Evolutionary conservation across 2,888 invertebrate genomes (phyloP).

Genomic region (Ophion ellenae): DNA sequence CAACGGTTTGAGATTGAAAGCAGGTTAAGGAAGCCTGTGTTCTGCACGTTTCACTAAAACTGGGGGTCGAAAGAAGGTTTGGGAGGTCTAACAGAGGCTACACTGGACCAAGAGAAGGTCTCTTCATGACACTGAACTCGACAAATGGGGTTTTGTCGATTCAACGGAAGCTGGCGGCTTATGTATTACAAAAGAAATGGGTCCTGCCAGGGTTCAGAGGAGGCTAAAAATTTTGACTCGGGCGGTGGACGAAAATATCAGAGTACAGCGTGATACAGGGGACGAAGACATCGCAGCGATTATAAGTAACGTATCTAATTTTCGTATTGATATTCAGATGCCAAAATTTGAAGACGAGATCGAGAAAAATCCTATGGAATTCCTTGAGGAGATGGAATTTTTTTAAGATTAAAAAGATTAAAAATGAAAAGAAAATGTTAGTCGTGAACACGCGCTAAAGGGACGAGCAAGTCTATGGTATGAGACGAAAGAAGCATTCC

Average conservation of each 20-base stretch:
- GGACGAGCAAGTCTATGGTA: conserved; percentile 39
- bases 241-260: neutral
- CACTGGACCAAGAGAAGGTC: too few relatives aligned
- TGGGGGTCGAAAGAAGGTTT: too few relatives aligned
- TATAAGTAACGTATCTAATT: conserved; percentile 20
- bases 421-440: neutral
- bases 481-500: conserved; percentile 9
- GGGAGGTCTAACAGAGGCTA: too few relatives aligned
- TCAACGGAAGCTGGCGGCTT: too few relatives aligned
- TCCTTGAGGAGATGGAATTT: conserved; percentile 16
- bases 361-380: conserved; percentile 20
- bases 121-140: too few relatives aligned
- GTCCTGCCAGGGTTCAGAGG: too few relatives aligned
- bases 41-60: too few relatives aligned
- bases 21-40: too few relatives aligned
- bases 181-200: too few relatives aligned
- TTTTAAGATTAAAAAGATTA: conserved; percentile 16
- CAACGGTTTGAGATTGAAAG: too few relatives aligned
- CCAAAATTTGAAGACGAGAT: conserved; percentile 33
- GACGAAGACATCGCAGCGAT: conserved; percentile 29
- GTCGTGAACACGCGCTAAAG: conserved; percentile 28
- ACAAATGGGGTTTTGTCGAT: too few relatives aligned
- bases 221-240: too few relatives aligned
- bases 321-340: conserved; percentile 25
- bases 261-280: neutral